A percentile compares a stretch with the other conserved stretches of the same genome.
Conservation (phyloP, 2,888 invertebrate genomes). For the Temnothorax ravouxi region DNA sequence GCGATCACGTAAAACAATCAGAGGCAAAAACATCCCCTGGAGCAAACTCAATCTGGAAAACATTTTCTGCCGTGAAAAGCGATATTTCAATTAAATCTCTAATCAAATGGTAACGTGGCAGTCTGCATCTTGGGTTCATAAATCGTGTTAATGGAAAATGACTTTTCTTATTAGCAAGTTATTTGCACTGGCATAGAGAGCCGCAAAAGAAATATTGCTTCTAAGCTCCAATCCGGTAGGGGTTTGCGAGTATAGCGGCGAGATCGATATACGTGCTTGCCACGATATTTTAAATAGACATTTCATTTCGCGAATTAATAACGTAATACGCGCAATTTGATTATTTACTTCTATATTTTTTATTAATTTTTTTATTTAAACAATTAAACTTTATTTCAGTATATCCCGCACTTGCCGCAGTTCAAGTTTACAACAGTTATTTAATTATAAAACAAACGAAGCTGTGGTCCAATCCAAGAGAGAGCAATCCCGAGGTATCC, state of each 20-base stretch:
- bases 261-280: conserved; percentile 47
- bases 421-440: background rate
- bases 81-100: conserved; percentile 68
- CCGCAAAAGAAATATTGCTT: conserved; percentile 41
- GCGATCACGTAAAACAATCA: conserved; percentile 65
- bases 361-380: background rate
- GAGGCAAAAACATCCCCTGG: conserved; percentile 16
- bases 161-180: conserved; percentile 59
- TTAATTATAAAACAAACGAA: conserved; percentile 49
- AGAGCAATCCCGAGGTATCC: conserved; percentile 24
- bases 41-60: conserved; percentile 51
- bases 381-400: background rate
- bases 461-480: conserved; percentile 54
- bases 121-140: conserved; percentile 33
- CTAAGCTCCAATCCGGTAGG: conserved; percentile 41
- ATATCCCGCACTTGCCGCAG: background rate
- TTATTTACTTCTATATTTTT: background rate
- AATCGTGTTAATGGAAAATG: conserved; percentile 67
- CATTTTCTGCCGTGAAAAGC: conserved; percentile 12
- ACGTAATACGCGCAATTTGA: background rate
- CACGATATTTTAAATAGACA: conserved; percentile 23
- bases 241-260: background rate
- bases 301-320: background rate
- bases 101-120: conserved; percentile 52
- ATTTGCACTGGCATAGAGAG: conserved; percentile 40